Conservation (phyloP, 1,140 invertebrate genomes). For the Drosophila kepulauana region DNA sequence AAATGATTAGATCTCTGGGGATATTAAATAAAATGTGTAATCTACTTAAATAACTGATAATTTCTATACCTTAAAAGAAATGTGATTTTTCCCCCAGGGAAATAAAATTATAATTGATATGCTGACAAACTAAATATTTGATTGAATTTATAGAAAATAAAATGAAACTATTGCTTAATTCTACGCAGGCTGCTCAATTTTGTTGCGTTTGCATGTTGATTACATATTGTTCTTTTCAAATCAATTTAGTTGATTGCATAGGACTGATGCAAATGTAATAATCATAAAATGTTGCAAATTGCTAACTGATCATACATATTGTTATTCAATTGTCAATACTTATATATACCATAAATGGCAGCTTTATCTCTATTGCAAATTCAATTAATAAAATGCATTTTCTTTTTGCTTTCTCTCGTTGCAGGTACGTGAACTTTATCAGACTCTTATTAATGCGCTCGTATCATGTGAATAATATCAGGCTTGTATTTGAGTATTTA, state of each 20-base stretch:
- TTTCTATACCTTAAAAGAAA: too few species aligned
- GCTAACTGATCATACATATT: constrained; percentile 1
- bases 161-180: too few species aligned
- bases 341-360: background rate
- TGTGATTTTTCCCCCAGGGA: too few species aligned
- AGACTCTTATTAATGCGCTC: background rate
- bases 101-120: too few species aligned
- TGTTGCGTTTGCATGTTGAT: background rate
- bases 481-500: background rate
- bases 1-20: too few species aligned
- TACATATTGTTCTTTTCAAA: background rate
- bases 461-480: background rate
- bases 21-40: too few species aligned
- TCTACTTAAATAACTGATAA: too few species aligned
- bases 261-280: background rate
- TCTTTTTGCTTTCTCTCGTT: constrained; percentile 25
- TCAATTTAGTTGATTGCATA: background rate
- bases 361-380: background rate
- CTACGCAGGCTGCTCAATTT: too few species aligned
- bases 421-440: constrained; percentile 35
- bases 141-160: too few species aligned
- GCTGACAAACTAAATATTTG: too few species aligned
- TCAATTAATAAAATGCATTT: constrained; percentile 9
- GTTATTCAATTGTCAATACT: background rate
- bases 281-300: constrained; percentile 1